Evolutionary conservation across 2,113 vertebrate species (phyloP).

Genomic region (Sebastes fasciatus): DNA sequence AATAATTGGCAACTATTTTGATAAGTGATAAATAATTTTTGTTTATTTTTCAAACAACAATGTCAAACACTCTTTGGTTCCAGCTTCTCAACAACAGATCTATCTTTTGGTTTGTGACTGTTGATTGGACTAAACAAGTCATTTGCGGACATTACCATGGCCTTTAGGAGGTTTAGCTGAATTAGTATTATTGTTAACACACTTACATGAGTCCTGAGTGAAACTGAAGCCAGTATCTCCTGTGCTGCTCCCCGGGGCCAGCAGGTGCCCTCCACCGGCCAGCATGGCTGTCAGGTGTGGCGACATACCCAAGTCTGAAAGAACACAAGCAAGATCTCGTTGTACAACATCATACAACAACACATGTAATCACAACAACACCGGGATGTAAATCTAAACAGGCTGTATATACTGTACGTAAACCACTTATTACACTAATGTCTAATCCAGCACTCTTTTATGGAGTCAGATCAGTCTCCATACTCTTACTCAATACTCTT

Average conservation of each 20-base stretch:
- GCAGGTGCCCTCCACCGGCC: slow-evolving; percentile 88
- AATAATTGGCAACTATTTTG: neutral
- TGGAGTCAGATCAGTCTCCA: too few relatives aligned
- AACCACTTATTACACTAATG: neutral
- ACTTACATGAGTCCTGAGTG: slow-evolving; percentile 96
- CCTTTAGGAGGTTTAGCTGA: neutral
- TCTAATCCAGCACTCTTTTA: neutral
- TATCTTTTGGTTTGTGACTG: neutral
- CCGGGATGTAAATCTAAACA: slow-evolving; percentile 3
- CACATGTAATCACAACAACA: neutral
- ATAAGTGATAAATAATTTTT: neutral
- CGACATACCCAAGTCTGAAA: slow-evolving; percentile 94
- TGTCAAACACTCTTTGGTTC: neutral
- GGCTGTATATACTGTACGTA: neutral
- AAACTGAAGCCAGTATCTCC: slow-evolving; percentile 98
- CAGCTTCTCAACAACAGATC: neutral
- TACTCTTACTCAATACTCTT: too few relatives aligned
- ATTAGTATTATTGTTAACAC: neutral
- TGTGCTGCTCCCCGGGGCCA: slow-evolving; percentile 95
- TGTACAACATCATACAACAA: neutral
- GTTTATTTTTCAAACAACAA: neutral
- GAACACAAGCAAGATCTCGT: slow-evolving; percentile 8
- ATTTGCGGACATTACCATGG: neutral
- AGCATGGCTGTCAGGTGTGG: slow-evolving; percentile 98
- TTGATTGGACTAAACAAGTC: neutral